Conservation (phyloP, 1,140 invertebrate species). For the Danaus plexippus region DNA sequence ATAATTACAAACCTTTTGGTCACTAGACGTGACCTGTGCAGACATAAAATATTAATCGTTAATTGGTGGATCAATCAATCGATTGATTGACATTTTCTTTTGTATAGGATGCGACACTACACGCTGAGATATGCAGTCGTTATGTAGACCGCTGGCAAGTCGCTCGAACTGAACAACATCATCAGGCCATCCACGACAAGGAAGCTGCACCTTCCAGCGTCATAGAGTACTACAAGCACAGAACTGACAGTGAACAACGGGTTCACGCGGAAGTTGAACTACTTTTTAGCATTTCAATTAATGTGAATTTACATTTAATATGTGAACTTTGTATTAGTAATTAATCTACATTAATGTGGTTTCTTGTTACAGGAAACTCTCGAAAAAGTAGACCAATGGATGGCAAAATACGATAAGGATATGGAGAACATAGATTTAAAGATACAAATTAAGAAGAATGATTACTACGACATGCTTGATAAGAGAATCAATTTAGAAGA, state of each 20-base stretch:
- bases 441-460: slow-evolving; percentile 56
- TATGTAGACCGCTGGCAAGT: slow-evolving; percentile 47
- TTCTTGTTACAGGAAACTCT: slow-evolving; percentile 46
- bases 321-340: background rate
- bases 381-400: slow-evolving; percentile 51
- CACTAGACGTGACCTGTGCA: too few species aligned
- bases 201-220: slow-evolving; percentile 26
- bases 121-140: slow-evolving; percentile 37
- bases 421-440: slow-evolving; percentile 56
- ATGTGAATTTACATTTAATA: slow-evolving; percentile 26
- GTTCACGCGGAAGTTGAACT: slow-evolving; percentile 53
- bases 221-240: slow-evolving; percentile 44
- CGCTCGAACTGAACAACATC: slow-evolving; percentile 48
- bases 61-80: background rate
- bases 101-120: slow-evolving; percentile 39
- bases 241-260: slow-evolving; percentile 42
- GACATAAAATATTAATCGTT: too few species aligned
- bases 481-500: slow-evolving; percentile 44
- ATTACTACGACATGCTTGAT: slow-evolving; percentile 46
- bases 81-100: slow-evolving; percentile 7
- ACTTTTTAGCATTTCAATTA: slow-evolving; percentile 46
- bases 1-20: too few species aligned
- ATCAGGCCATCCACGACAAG: slow-evolving; percentile 29
- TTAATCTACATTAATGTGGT: background rate
- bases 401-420: slow-evolving; percentile 60